These are phyloP conservation scores for Iselma pallidipennis DNA, from an alignment of 2,888 invertebrate genomes.

Conservation along the genomic window DNA sequence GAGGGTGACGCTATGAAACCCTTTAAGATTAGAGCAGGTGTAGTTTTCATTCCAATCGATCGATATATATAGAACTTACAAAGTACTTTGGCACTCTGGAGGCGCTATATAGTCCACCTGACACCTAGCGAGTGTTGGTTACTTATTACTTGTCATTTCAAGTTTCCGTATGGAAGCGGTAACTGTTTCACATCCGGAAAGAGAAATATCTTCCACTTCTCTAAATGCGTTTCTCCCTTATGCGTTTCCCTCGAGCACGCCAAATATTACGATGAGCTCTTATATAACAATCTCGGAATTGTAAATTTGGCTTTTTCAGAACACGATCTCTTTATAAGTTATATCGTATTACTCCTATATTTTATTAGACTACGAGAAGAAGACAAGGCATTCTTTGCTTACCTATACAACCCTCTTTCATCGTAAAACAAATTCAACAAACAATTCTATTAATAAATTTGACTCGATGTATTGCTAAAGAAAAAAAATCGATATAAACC, in stretches of 20 bases:
- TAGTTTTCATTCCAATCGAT: slow-evolving; percentile 31
- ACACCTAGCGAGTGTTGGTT: slow-evolving; percentile 32
- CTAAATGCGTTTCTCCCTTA: slow-evolving; percentile 18
- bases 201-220: slow-evolving; percentile 28
- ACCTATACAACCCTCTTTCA: not conserved
- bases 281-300: slow-evolving; percentile 21
- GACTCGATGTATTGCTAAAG: not conserved
- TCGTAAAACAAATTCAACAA: not conserved
- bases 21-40: slow-evolving; percentile 28
- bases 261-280: slow-evolving; percentile 20
- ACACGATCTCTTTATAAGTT: slow-evolving; percentile 14
- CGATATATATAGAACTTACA: slow-evolving; percentile 20
- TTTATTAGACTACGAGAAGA: no score
- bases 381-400: not conserved
- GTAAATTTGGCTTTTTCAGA: slow-evolving; percentile 16
- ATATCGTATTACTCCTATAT: no score
- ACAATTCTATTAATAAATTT: not conserved
- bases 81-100: slow-evolving; percentile 32
- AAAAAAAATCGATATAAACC: not conserved
- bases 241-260: slow-evolving; percentile 11
- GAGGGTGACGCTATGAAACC: slow-evolving; percentile 20
- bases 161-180: slow-evolving; percentile 31
- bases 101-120: slow-evolving; percentile 34
- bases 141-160: slow-evolving; percentile 36
- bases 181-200: slow-evolving; percentile 27